phyloP scores from a whole-genome alignment of 2,888 invertebrate species.

The Erpobdella octoculata region DNA sequence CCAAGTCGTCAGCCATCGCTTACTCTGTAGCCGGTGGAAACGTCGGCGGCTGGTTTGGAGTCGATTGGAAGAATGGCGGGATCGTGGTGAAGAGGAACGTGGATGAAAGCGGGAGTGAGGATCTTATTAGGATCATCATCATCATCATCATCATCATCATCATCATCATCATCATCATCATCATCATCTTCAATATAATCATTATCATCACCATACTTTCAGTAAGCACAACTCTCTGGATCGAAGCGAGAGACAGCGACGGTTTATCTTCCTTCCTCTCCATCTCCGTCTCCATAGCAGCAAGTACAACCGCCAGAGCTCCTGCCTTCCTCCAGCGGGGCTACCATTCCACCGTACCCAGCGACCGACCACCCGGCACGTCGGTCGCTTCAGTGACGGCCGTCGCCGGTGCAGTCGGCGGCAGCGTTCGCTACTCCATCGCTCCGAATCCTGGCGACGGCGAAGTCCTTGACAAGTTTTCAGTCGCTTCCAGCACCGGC shows the following conservation, averaged over 20 bases:
- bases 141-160: constrained; percentile 21
- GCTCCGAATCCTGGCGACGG: constrained; percentile 30
- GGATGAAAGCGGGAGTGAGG: constrained; percentile 70
- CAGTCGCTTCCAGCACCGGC: constrained; percentile 39
- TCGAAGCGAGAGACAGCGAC: constrained; percentile 61
- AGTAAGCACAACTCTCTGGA: constrained; percentile 74
- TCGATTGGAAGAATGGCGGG: constrained; percentile 66
- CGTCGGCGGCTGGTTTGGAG: constrained; percentile 75
- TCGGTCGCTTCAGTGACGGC: constrained; percentile 67
- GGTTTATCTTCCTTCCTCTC: constrained; percentile 29
- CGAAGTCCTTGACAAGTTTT: constrained; percentile 40
- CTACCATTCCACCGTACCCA: constrained; percentile 72
- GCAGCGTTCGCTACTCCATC: constrained; percentile 38
- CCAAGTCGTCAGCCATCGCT: constrained; percentile 25
- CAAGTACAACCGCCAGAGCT: constrained; percentile 62
- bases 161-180: constrained; percentile 13
- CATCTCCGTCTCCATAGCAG: constrained; percentile 39
- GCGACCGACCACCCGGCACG: constrained; percentile 82
- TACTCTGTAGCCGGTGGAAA: constrained; percentile 83
- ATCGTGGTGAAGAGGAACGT: constrained; percentile 70
- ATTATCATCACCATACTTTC: constrained; percentile 9
- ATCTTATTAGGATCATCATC: constrained; percentile 14
- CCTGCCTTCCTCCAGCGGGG: constrained; percentile 66
- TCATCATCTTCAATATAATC: not conserved
- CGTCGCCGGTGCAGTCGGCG: constrained; percentile 43